Conservation (phyloP, 2,797 vertebrate genomes). For the Pangasius krempfi region DNA sequence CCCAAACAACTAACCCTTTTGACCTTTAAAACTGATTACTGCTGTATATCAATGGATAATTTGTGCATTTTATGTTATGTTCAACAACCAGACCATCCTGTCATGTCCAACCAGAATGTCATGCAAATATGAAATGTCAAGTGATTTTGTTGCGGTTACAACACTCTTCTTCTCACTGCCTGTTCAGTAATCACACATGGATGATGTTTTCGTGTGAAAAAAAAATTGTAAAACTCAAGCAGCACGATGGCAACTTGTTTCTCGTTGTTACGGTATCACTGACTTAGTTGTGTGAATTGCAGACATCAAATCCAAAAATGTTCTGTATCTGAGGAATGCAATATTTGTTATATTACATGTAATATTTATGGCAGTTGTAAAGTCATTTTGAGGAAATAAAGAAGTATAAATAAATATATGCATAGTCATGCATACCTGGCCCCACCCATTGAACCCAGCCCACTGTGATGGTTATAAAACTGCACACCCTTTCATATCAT, state of each 20-base stretch:
- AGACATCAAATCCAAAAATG: neutral
- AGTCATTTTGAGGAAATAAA: neutral
- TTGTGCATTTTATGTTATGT: neutral
- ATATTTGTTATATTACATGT: neutral
- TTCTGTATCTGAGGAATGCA: neutral
- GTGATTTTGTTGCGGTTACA: neutral
- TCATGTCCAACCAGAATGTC: neutral
- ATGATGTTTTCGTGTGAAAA: neutral
- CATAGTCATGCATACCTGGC: neutral
- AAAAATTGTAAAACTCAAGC: neutral
- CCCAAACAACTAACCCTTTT: too few relatives aligned
- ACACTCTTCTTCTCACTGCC: neutral
- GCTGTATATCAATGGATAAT: neutral
- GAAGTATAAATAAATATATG: neutral
- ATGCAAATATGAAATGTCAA: neutral
- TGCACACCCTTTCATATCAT: neutral
- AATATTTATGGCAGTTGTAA: neutral
- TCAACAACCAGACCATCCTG: neutral
- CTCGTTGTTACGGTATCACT: neutral
- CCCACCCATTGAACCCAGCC: neutral
- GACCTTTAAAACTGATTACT: neutral
- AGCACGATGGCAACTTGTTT: neutral
- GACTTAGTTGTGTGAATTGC: too few relatives aligned
- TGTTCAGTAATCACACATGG: neutral
- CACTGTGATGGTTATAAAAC: neutral